Base-by-base conservation (phyloP, 2,113 vertebrate genomes). In the Limanda limanda region DNA sequence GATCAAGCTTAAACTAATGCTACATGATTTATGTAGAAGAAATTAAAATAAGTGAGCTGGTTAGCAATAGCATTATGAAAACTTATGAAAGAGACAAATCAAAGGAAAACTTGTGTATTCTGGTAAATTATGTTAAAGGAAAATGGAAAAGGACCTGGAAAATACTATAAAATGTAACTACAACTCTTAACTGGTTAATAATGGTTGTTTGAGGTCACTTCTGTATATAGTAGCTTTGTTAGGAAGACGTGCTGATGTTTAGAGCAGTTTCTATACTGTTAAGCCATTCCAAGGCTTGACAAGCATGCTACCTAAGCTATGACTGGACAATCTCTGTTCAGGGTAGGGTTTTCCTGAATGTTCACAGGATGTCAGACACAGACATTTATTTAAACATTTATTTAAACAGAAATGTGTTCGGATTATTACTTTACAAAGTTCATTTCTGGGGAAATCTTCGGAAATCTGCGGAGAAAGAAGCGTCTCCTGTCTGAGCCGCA, bases 371-470 rank as follows among this genome's bases (percentile, higher is more conserved):
- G 37, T 48, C 27, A 42, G n/a, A 63, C 35, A 58, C 20, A 25
- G 45, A 57, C 15, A 61, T 71, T 40, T 65, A 47, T 67, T 58
- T 15, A 23, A 45, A 57, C 15, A 61, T 71, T 40, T 65, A 47
- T 67, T 58, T 15, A 23, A 45, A 9, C 3, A 25, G 58, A 56
- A 62, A 52, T 67, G 51, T 74, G n/a, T 70, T 35, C 23, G 3
- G 75, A 83, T 80, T 85, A 76, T 76, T 57, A 70, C 52, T 64
- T 75, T 57, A 71, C 13, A 25, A 9, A 71, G 45, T 79, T 86
- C 40, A 74, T 74, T 74, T 76, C 35, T 85, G 73, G 73, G 62
- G 40, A 84, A 82, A 75, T 31, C 35, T 69, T 2, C 2, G 1
- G n/a, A 14, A 82, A 75, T 31, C 35, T 69, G 10, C 2, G 1